Conservation (phyloP, 2,113 vertebrate genomes). For the Stegostoma tigrinum region DNA sequence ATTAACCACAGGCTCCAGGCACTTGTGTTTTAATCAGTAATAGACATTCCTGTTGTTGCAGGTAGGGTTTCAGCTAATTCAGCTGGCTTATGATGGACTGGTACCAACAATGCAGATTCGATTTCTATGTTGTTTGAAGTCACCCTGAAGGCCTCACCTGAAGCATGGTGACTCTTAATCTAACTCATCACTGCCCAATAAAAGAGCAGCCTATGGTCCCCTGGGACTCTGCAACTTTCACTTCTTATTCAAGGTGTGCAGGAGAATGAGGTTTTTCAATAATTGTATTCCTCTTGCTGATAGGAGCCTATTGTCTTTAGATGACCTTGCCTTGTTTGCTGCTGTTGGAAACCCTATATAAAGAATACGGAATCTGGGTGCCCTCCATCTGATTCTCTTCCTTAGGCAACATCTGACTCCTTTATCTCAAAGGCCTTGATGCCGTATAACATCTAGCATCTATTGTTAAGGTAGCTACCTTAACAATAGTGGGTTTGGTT, state of each 20-base stretch:
- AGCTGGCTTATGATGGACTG: too few relatives aligned
- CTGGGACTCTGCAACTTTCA: too few relatives aligned
- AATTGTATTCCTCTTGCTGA: background rate
- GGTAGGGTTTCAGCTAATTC: too few relatives aligned
- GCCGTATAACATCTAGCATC: background rate
- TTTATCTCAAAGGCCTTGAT: background rate
- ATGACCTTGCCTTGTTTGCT: background rate
- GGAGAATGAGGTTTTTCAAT: background rate
- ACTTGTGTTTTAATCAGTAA: background rate
- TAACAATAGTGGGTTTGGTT: background rate
- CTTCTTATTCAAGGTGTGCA: background rate
- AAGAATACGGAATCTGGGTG: too few relatives aligned
- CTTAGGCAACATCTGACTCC: background rate
- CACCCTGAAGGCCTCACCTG: too few relatives aligned
- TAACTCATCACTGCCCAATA: too few relatives aligned
- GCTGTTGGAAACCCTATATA: background rate
- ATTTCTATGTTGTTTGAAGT: too few relatives aligned
- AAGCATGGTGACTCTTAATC: too few relatives aligned
- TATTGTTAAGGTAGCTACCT: background rate
- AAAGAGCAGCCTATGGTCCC: too few relatives aligned
- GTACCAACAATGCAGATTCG: too few relatives aligned
- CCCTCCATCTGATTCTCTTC: background rate
- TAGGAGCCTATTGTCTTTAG: background rate
- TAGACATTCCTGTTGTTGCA: background rate
- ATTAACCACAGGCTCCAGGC: background rate